Conservation (phyloP, 2,888 invertebrate species). For the Elegia similella region DNA sequence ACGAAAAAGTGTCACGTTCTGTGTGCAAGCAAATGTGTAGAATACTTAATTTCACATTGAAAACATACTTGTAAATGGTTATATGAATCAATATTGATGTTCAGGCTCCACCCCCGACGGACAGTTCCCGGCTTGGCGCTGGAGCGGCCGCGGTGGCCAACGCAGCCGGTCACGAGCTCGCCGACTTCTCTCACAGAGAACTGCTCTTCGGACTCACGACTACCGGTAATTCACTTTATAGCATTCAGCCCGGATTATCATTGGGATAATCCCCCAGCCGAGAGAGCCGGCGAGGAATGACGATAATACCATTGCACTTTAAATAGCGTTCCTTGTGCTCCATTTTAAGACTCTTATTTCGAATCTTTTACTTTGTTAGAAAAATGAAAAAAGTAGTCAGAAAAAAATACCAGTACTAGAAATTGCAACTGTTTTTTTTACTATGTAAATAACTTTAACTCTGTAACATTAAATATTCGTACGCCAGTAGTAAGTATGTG, state of each 20-base stretch:
- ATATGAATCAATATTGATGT: too few species aligned
- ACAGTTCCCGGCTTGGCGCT: constrained; percentile 70
- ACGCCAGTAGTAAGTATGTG: too few species aligned
- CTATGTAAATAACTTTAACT: too few species aligned
- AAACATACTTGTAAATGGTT: too few species aligned
- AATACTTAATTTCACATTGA: too few species aligned
- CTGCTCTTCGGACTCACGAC: constrained; percentile 92
- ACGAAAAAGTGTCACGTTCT: too few species aligned
- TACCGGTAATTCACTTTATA: constrained; percentile 61
- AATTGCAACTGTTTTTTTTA: too few species aligned
- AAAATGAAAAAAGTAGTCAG: too few species aligned
- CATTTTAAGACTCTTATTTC: constrained; percentile 8
- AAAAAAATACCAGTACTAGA: too few species aligned
- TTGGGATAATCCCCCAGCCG: constrained; percentile 14
- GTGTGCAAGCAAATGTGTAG: too few species aligned
- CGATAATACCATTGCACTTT: constrained; percentile 12
- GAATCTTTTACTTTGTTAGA: background rate
- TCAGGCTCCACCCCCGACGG: constrained; percentile 81
- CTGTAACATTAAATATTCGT: too few species aligned
- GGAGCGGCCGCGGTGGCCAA: constrained; percentile 84
- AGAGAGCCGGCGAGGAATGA: constrained; percentile 10
- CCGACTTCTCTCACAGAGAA: constrained; percentile 91
- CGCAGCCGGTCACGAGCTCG: constrained; percentile 89
- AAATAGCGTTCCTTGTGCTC: background rate
- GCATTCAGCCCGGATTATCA: constrained; percentile 10